These are phyloP conservation scores for Geotrupes spiniger DNA, from an alignment of 2,888 invertebrate genomes.

Conservation along the genomic window DNA sequence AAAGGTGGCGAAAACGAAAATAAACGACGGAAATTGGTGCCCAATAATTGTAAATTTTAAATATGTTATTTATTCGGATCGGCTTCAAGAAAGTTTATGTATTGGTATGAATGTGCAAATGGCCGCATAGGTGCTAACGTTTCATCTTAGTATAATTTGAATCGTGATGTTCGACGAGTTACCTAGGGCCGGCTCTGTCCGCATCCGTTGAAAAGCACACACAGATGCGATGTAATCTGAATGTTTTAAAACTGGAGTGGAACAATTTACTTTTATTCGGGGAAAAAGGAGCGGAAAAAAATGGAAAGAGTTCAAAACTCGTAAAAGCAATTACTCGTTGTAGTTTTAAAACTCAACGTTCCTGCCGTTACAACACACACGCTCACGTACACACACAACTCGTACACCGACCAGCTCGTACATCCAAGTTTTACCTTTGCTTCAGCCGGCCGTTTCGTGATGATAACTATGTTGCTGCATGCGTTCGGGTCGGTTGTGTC, in stretches of 20 bases:
- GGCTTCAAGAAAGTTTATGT: no score
- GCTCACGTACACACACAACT: no score
- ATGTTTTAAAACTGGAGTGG: slow-evolving; percentile 23
- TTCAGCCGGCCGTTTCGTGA: slow-evolving; percentile 2
- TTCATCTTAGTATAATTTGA: no score
- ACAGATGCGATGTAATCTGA: slow-evolving; percentile 7
- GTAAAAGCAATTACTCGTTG: slow-evolving; percentile 28
- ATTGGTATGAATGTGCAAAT: no score
- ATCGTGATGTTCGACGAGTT: no score
- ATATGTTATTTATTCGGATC: no score
- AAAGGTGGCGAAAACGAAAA: no score
- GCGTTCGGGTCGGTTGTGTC: no score
- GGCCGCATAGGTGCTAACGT: no score
- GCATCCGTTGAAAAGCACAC: slow-evolving; percentile 1
- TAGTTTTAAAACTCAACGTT: slow-evolving; percentile 23
- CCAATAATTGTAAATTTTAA: no score
- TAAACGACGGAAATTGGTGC: no score
- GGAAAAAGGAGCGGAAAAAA: slow-evolving; percentile 6
- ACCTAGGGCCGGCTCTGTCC: background rate
- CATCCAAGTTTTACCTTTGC: slow-evolving; percentile 12
- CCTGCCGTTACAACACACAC: background rate
- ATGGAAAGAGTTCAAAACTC: slow-evolving; percentile 23
- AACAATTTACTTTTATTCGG: slow-evolving; percentile 16
- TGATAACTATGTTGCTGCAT: background rate
- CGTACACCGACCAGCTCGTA: slow-evolving; percentile 1